These are phyloP conservation scores for Columba janthina DNA, from an alignment of 2,113 vertebrate species.

Conservation along the genomic window DNA sequence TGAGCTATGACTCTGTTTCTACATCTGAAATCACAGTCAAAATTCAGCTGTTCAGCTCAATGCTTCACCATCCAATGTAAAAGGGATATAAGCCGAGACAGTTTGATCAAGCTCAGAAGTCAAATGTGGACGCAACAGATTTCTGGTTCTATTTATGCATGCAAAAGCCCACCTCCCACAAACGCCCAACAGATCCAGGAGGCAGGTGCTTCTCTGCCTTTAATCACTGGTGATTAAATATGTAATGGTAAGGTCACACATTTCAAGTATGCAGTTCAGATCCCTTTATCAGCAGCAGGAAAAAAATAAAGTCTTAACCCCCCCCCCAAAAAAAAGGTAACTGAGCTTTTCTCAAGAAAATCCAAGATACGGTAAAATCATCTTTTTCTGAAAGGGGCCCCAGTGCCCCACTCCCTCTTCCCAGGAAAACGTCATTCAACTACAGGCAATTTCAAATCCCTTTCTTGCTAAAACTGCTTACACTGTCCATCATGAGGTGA, in stretches of 20 bases:
- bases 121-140: not conserved
- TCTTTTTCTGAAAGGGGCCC: not conserved
- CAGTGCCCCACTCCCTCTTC: not conserved
- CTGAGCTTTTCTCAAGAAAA: not conserved
- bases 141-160: not conserved
- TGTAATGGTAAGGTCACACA: not conserved
- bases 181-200: not conserved
- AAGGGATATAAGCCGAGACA: not conserved
- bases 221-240: not conserved
- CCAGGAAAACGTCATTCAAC: not conserved
- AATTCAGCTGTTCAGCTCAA: not conserved
- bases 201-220: not conserved
- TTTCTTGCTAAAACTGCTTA: not conserved
- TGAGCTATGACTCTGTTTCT: not conserved
- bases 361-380: not conserved
- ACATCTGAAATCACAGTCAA: not conserved
- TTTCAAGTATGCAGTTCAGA: not conserved
- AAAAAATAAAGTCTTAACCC: not conserved
- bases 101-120: not conserved
- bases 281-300: not conserved
- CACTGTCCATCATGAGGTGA: accelerated
- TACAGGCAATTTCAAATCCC: not conserved
- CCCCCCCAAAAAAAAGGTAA: not conserved
- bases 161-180: not conserved
- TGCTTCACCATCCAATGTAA: accelerated